Evolutionary conservation across 2,888 invertebrate species (phyloP).

Genomic region (Timandra comae): DNA sequence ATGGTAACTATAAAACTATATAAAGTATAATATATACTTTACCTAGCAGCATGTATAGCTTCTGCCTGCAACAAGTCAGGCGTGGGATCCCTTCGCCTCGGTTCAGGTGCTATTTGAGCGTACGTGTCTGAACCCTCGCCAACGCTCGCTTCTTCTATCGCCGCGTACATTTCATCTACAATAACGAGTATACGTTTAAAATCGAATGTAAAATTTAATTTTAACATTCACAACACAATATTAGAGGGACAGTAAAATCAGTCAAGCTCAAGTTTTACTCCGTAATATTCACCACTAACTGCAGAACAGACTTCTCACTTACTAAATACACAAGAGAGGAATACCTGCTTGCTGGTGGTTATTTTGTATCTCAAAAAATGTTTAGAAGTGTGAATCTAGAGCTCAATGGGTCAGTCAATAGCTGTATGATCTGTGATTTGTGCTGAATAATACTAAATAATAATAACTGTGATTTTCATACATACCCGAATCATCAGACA

Average conservation of each 20-base stretch:
- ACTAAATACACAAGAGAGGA: too few species aligned
- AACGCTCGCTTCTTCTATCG: slow-evolving; percentile 86
- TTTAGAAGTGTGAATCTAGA: neutral
- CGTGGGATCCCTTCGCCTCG: slow-evolving; percentile 31
- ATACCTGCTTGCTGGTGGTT: too few species aligned
- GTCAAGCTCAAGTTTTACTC: neutral
- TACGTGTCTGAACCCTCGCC: slow-evolving; percentile 90
- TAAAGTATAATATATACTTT: too few species aligned
- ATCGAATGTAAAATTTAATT: neutral
- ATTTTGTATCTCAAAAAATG: too few species aligned
- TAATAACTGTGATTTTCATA: neutral
- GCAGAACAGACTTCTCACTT: too few species aligned
- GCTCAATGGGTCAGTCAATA: neutral
- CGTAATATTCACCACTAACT: neutral
- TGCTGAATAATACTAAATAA: too few species aligned
- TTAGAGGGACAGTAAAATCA: neutral
- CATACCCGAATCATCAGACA: slow-evolving; percentile 91
- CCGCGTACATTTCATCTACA: slow-evolving; percentile 92
- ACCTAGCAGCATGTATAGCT: slow-evolving; percentile 38
- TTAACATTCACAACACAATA: neutral
- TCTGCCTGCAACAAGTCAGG: slow-evolving; percentile 30
- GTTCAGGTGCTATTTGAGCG: slow-evolving; percentile 83
- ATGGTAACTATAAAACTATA: too few species aligned
- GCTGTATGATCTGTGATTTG: too few species aligned
- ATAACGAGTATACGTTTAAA: too few species aligned